phyloP scores from a whole-genome alignment of 2,797 vertebrate species.

The Cheirogaleus major region DNA sequence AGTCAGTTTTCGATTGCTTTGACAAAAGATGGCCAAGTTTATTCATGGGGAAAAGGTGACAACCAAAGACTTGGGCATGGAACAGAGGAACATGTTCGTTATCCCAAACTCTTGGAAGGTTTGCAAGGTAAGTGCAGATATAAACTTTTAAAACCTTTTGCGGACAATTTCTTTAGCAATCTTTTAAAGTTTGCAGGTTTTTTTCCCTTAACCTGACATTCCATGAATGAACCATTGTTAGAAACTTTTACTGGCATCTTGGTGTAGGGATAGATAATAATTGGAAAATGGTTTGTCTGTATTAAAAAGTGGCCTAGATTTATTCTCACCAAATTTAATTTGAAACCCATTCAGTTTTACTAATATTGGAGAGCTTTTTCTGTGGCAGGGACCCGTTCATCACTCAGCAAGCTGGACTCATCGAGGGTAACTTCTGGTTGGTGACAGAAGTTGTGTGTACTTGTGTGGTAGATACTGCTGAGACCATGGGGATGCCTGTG shows the following conservation, averaged over 20 bases:
- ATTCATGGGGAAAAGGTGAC: slow-evolving; percentile 99
- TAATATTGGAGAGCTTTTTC: neutral
- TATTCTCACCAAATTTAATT: neutral
- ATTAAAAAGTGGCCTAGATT: neutral
- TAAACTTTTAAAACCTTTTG: neutral
- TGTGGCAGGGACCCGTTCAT: neutral
- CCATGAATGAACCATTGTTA: neutral
- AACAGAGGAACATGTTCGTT: slow-evolving; percentile 97
- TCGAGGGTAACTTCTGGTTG: neutral
- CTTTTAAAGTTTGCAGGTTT: neutral
- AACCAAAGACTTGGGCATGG: slow-evolving; percentile 98
- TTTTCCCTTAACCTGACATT: neutral
- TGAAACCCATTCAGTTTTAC: neutral
- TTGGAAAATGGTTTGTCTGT: neutral
- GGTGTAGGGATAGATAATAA: neutral
- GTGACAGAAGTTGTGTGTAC: neutral
- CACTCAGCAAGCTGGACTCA: neutral
- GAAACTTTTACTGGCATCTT: neutral
- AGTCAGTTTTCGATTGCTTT: slow-evolving; percentile 98
- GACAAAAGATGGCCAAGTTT: slow-evolving; percentile 97
- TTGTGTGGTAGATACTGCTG: neutral
- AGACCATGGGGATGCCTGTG: neutral
- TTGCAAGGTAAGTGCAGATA: slow-evolving; percentile 90
- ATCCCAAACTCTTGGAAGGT: slow-evolving; percentile 96
- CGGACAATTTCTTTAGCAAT: neutral